phyloP scores from a whole-genome alignment of 2,113 vertebrate genomes.

The Corythaixoides concolor region DNA sequence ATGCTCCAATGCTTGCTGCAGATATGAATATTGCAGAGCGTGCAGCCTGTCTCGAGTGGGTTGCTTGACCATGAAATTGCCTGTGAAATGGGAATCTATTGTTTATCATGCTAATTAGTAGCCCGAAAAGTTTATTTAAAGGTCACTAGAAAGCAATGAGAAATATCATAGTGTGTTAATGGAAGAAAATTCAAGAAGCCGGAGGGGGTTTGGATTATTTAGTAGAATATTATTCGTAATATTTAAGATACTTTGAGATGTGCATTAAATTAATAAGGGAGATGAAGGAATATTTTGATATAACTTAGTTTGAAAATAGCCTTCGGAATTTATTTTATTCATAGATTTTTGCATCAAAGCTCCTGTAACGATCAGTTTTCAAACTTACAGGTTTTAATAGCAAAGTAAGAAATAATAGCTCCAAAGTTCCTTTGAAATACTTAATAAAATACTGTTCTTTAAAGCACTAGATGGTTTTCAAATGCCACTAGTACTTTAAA shows the following conservation, averaged over 20 bases:
- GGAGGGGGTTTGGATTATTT: background rate
- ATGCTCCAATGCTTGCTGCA: background rate
- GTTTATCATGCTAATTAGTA: background rate
- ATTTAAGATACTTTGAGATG: background rate
- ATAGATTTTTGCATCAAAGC: constrained; percentile 31
- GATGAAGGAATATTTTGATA: background rate
- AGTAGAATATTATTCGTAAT: background rate
- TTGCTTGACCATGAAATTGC: background rate
- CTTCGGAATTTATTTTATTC: constrained; percentile 16
- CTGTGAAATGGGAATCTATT: background rate
- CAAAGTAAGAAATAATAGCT: constrained; percentile 35
- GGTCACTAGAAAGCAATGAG: background rate
- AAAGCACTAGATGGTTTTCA: background rate
- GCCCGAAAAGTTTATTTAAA: background rate
- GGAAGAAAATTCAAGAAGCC: background rate
- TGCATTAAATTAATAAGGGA: background rate
- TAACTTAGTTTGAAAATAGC: background rate
- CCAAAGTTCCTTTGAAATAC: background rate
- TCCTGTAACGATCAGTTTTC: background rate
- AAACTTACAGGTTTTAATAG: constrained; percentile 20
- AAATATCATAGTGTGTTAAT: background rate
- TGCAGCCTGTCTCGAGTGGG: background rate
- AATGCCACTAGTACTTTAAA: background rate
- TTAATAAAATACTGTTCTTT: constrained; percentile 4
- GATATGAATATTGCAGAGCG: background rate